Evolutionary conservation across 2,797 vertebrate genomes (phyloP), one percentile per base, ranked within the genome.

Genomic region (Scyliorhinus canicula): DNA sequence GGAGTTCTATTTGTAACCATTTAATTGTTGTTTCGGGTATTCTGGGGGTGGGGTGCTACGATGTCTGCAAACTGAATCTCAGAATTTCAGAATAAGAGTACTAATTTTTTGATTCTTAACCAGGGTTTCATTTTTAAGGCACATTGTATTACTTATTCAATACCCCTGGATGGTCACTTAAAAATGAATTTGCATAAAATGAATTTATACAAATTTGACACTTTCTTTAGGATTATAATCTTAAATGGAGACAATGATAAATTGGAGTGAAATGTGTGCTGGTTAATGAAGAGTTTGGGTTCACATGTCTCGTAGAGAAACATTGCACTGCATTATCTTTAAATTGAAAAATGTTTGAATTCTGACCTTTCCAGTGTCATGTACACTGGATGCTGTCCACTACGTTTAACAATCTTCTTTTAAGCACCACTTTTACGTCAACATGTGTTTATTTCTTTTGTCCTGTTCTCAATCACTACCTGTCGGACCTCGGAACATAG

Each of bases 181-280:
- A 44, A 55, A 63, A 60, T 60, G 28, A 63, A 60, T 60, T 63
- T 90, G 35, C 84, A 26, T 6, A 71, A 65, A 12, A 93, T 69
- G 52, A 93, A 85, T 0, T 7, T 88, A 57, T 35, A 63, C 21
- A 91, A 44, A 91, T 40, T 26, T 91, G 2, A 16, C 86, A 91
- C 14, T 24, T 8, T 40, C 57, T 90, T 90, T 21, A 63, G 31
- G 21, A 91, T 26, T 40, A 19, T 91, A 44, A 40, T 21, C 19
- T 91, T 63, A n/a, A 63, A 19, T 91, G 3, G 57, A 63, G 57
- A 40, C n/a, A 2, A 21, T 63, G 55, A n/a, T 24, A 52, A 67
- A 95, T 24, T 28, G 35, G 2, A 93, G 24, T 95, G 95, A 95
- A 95, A 86, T 6, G 14, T 60, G 55, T 35, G n/a, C n/a, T n/a